Base-by-base conservation (phyloP, 2,797 vertebrate species). In the Percopsis omiscomaycus region DNA sequence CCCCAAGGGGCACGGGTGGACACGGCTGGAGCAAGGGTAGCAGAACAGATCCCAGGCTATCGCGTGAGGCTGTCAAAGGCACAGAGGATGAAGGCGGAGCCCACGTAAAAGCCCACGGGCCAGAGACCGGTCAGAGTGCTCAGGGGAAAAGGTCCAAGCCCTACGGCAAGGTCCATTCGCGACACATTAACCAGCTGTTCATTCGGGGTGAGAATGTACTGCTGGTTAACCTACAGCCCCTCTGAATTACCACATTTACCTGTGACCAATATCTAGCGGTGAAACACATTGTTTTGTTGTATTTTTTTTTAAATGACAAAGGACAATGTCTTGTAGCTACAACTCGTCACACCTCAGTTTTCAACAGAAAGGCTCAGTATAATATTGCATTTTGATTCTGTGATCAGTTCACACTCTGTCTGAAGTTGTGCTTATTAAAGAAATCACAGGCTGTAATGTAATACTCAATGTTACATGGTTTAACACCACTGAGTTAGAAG, bases 101-200 rank as follows among this genome's bases (percentile, higher is more conserved):
- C 61, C 55, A 46, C 0, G 8, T 2, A 9, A 72, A 80, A 64
- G 50, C 56, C 30, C 42, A 1, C 42, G 44, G 49, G 55, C 22
- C 78, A 55, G 58, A 66, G 14, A 48, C 27, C n/a, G 5, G 29
- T n/a, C 55, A 22, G 47, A 54, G 42, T 55, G 50, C n/a, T n/a
- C 28, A 15, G 54, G 72, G 86, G 58, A 82, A 92, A 69, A 86
- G 76, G 59, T 59, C 65, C 59, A 85, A 91, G 67, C 85, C 80
- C 69, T 96, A 96, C 44, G 95, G 97, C 58, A 92, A 92, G 85
- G 94, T 98, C 71, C 95, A 93, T 59, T 95, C 89, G 0, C 94
- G 98, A 3, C 97, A 99, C 78, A 92, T 99, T 66, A 97, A 95
- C 84, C 98, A 99, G 89, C 94, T 99, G 42, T 98, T 99, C 71